Base-by-base conservation (phyloP, 2,797 vertebrate species). In the Morelia viridis region DNA sequence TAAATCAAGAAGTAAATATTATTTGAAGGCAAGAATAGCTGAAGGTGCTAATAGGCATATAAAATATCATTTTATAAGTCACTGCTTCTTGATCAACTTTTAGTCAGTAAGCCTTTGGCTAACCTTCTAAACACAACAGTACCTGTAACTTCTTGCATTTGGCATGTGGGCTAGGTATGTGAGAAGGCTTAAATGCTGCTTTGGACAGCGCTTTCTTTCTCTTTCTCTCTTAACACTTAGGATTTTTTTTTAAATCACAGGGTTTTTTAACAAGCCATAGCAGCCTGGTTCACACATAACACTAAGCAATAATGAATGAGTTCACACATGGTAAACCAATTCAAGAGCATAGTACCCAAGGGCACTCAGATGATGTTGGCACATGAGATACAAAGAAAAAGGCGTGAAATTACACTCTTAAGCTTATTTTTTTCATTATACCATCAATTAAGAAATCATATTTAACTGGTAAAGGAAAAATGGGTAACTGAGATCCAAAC, bases 381-480 rank as follows among this genome's bases (percentile, higher is more conserved):
- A 68, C 58, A 13, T 28, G 31, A 22, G 11, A 35, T 58, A 35
- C 50, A 61, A 87, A 87, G 60, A 41, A 60, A 13, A 60, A 46
- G 35, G 2, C 60, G 22, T 2, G 26, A 71, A 53, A 61, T 60
- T 9, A 24, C 12, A 87, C 12, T n/a, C 35, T 46, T 24, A 62
- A 26, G 24, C 13, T 87, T 26, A 62, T 7, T 46, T 87, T 62
- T 41, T 80, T 80, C 71, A 80, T 80, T 80, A 80, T 46, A 46
- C 41, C 41, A 35, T 80, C 71, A 80, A 46, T 80, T 80, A 24
- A 80, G 24, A 87, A 87, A 87, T 87, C 62, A 46, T 62, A 26
- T 61, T 90, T 62, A 31, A 31, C 88, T 91, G 83, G 62, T 71
- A 89, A 50, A 41, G 9, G 50, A 91, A 80, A 71, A 91, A 56